Percentiles rank a stretch among this genome's conserved stretches.
Conservation (phyloP, 2,797 vertebrate genomes). For the Epinephelus malabaricus region DNA sequence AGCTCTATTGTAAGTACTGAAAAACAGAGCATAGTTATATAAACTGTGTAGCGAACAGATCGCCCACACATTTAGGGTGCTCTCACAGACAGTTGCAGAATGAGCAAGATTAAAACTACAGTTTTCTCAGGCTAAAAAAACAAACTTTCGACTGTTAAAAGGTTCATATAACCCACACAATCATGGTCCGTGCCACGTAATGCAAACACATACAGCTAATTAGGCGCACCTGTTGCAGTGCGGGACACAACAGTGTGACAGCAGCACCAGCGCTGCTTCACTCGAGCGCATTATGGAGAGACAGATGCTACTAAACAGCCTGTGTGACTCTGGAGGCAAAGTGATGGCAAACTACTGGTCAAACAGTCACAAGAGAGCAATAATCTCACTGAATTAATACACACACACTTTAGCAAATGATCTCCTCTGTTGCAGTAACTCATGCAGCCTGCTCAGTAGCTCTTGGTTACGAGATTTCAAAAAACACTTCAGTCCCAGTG, state of each 20-base stretch:
- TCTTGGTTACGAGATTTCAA: conserved; percentile 48
- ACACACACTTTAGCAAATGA: conserved; percentile 22
- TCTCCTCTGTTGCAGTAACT: conserved; percentile 7
- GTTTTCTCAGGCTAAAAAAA: conserved; percentile 23
- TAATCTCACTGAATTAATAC: conserved; percentile 3
- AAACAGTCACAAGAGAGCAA: conserved; percentile 21
- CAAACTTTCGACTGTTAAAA: conserved; percentile 20
- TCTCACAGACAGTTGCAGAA: conserved; percentile 15
- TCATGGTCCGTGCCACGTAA: neutral
- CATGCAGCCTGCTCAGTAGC: conserved; percentile 17
- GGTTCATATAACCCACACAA: conserved; percentile 12
- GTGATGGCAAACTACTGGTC: conserved; percentile 17
- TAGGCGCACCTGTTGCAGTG: conserved; percentile 49
- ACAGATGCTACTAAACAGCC: conserved; percentile 36
- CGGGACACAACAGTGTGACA: conserved; percentile 33
- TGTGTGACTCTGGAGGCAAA: neutral
- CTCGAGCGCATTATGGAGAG: conserved; percentile 38
- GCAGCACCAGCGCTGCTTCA: conserved; percentile 8
- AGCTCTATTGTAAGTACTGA: neutral
- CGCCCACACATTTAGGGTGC: conserved; percentile 35
- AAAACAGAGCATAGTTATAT: conserved; percentile 30
- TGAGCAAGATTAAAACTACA: conserved; percentile 24
- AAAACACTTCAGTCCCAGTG: conserved; percentile 11
- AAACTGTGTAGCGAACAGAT: conserved; percentile 25
- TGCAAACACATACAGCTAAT: conserved; percentile 50